These are phyloP conservation scores for Drosophila ananassae DNA, from an alignment of 1,140 invertebrate genomes.

Conservation along the genomic window DNA sequence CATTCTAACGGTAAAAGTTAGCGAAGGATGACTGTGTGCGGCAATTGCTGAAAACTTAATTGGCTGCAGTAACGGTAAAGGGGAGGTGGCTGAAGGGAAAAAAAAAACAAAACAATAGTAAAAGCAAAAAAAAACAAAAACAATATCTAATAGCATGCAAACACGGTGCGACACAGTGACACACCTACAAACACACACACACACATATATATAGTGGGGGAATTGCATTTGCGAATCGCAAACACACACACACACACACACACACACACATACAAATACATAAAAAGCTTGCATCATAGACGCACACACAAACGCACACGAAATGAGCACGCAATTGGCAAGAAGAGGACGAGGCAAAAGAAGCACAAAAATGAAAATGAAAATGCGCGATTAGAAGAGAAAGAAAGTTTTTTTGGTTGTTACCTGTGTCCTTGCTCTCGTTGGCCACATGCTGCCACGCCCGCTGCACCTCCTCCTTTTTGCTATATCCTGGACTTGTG, in stretches of 20 bases:
- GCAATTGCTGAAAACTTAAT: constrained; percentile 60
- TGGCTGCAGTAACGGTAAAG: constrained; percentile 22
- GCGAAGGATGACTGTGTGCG: constrained; percentile 18
- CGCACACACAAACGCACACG: constrained; percentile 36
- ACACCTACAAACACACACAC: constrained; percentile 27
- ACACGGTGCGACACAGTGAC: constrained; percentile 73
- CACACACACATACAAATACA: constrained; percentile 16
- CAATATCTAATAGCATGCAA: constrained; percentile 41
- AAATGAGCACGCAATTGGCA: constrained; percentile 76
- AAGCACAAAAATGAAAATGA: constrained; percentile 30
- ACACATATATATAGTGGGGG: neutral
- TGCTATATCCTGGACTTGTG: constrained; percentile 78
- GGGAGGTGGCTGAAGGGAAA: constrained; percentile 2
- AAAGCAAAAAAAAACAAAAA: constrained; percentile 29
- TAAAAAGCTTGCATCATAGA: constrained; percentile 61
- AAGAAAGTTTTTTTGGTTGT: constrained; percentile 20
- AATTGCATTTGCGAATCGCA: constrained; percentile 1
- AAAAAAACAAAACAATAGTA: constrained; percentile 30
- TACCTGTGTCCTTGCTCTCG: constrained; percentile 80
- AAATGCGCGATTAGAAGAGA: constrained; percentile 21
- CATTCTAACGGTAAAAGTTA: neutral
- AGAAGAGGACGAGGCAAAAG: constrained; percentile 23
- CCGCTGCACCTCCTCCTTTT: constrained; percentile 78
- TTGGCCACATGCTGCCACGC: constrained; percentile 82
- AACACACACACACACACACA: constrained; percentile 31